A percentile compares a stretch with the other conserved stretches of the same genome.
Evolutionary conservation across 2,797 vertebrate species (phyloP).

Genomic region (Manis crassicaudata): DNA sequence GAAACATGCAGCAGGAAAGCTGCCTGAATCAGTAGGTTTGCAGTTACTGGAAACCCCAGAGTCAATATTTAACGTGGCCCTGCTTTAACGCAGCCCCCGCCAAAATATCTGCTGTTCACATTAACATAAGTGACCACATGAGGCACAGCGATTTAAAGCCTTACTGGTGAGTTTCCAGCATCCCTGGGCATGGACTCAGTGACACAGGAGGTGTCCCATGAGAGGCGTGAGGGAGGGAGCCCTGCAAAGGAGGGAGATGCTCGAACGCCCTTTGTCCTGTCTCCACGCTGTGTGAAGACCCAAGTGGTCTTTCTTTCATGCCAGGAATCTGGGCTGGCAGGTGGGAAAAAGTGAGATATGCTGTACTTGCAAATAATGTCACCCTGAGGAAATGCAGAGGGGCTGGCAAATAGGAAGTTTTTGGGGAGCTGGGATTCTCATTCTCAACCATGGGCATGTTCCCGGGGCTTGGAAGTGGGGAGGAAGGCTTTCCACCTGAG

Average conservation of each 20-base stretch:
- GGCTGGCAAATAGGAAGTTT: not conserved
- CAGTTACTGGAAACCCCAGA: not conserved
- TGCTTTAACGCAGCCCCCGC: not conserved
- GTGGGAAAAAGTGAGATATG: not conserved
- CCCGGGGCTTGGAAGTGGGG: accelerated
- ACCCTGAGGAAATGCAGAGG: not conserved
- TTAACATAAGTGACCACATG: not conserved
- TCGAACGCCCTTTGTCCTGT: not conserved
- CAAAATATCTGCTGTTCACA: not conserved
- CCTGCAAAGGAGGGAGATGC: not conserved
- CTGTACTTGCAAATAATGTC: not conserved
- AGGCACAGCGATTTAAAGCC: not conserved
- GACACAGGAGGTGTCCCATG: accelerated
- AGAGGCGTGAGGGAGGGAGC: not conserved
- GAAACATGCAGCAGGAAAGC: not conserved
- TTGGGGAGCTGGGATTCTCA: too few relatives aligned
- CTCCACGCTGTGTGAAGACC: not conserved
- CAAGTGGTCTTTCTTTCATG: not conserved
- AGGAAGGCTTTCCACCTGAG: not conserved
- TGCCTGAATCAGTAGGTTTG: not conserved
- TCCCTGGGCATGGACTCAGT: accelerated
- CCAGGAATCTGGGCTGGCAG: not conserved
- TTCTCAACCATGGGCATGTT: not conserved
- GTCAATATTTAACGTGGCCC: accelerated
- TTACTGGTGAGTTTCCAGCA: accelerated